phyloP scores from a whole-genome alignment of 2,888 invertebrate species.

The Ecliptopera silaceata region DNA sequence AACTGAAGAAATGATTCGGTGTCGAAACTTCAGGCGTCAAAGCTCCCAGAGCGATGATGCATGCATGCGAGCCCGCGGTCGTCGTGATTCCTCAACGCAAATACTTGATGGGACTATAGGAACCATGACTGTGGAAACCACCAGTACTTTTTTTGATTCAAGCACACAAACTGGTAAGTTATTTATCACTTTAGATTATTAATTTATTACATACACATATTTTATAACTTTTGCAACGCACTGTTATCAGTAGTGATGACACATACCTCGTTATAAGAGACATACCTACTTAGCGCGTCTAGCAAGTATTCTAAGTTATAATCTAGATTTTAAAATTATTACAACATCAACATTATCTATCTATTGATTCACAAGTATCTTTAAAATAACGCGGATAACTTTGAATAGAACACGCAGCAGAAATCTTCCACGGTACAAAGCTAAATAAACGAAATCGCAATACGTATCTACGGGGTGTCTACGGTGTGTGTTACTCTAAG shows the following conservation, averaged over 20 bases:
- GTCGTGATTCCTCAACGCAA: constrained; percentile 93
- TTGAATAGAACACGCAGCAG: constrained; percentile 48
- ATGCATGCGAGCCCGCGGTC: constrained; percentile 86
- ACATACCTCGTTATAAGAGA: too few species aligned
- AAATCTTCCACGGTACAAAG: constrained; percentile 49
- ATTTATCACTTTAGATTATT: too few species aligned
- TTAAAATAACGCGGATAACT: constrained; percentile 41
- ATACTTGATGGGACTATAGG: constrained; percentile 95
- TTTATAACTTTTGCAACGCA: too few species aligned
- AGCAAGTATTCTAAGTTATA: too few species aligned
- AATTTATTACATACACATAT: too few species aligned
- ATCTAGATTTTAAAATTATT: too few species aligned
- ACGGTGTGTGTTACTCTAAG: constrained; percentile 38
- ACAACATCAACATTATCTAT: neutral
- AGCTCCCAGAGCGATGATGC: constrained; percentile 95
- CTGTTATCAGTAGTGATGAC: too few species aligned
- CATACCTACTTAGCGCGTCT: too few species aligned
- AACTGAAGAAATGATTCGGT: constrained; percentile 96
- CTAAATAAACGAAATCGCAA: constrained; percentile 54
- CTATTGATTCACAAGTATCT: constrained; percentile 16
- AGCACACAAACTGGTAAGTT: constrained; percentile 95
- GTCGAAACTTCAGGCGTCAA: constrained; percentile 94
- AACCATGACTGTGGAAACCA: constrained; percentile 96
- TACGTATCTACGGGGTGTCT: constrained; percentile 39
- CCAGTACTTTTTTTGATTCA: constrained; percentile 95